Base-by-base conservation (phyloP, 2,797 vertebrate species). In the Cyprinella venusta region DNA sequence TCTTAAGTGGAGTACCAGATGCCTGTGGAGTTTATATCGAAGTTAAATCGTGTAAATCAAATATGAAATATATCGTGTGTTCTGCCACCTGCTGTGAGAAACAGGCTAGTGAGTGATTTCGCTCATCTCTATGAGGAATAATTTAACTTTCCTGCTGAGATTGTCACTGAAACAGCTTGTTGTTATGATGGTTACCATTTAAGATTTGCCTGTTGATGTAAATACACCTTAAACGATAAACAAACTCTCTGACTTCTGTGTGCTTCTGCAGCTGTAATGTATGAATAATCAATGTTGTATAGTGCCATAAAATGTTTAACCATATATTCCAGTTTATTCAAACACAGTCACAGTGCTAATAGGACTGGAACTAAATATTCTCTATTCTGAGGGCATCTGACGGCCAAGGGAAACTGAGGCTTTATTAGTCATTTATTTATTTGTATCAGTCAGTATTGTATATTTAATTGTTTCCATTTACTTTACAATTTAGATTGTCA, bases 131-230 rank as follows among this genome's bases (percentile, higher is more conserved):
- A 21, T 24, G 33, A 79, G 63, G 64, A 69, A 67, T 70, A 33
- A 81, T 80, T 78, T 6, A 79, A 71, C 42, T 40, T 85, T 33
- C 70, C 74, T 26, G 70, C 63, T 56, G 81, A 54, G 61, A 33
- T 26, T 40, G 61, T 45, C 45, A 69, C 68, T 71, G 50, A 36
- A 82, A 84, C 65, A 18, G 48, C 63, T 45, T 81, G 68, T 50
- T 81, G 24, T 63, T 68, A 67, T 42, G 63, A 68, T 21, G 36
- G 8, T 4, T 4, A 45, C 21, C 5, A 54, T 68, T 69, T 26
- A 42, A 76, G 36, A 82, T 42, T 64, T 59, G 56, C 45, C 50
- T 69, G 63, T 59, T 69, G 72, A 42, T 76, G n/a, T 76, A 45
- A 68, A 76, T 83, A 76, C 38, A 81, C 24, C 16, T 80, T 71